phyloP scores from a whole-genome alignment of 1,140 invertebrate genomes.

The Galleria mellonella region DNA sequence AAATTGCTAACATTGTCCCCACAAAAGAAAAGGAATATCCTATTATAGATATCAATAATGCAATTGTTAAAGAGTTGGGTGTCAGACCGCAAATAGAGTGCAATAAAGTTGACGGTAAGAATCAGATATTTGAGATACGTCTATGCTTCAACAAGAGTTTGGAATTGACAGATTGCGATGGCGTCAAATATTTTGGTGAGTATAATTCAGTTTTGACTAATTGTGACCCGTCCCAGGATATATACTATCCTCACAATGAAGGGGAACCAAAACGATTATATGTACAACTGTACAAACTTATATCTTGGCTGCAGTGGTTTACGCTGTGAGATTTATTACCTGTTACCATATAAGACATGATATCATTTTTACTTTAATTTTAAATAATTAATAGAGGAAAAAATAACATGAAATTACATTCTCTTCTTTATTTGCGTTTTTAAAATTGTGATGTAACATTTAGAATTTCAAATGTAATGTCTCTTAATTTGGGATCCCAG shows the following conservation, averaged over 20 bases:
- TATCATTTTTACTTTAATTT: too few species aligned
- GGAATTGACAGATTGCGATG: constrained; percentile 76
- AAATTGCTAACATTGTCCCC: constrained; percentile 76
- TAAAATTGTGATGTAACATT: too few species aligned
- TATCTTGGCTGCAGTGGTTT: constrained; percentile 75
- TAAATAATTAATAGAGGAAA: too few species aligned
- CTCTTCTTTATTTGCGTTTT: too few species aligned
- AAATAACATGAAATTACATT: too few species aligned
- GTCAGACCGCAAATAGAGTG: constrained; percentile 80
- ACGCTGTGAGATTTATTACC: constrained; percentile 56
- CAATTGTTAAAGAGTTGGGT: constrained; percentile 73
- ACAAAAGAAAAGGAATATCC: constrained; percentile 73
- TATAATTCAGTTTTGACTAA: constrained; percentile 73
- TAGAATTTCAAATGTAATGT: too few species aligned
- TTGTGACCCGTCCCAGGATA: constrained; percentile 71
- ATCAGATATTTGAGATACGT: constrained; percentile 78
- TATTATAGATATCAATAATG: constrained; percentile 74
- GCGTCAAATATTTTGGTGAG: constrained; percentile 36
- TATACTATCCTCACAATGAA: constrained; percentile 75
- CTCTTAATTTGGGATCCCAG: too few species aligned
- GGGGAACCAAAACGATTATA: constrained; percentile 39
- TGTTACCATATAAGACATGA: too few species aligned
- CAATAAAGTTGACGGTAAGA: constrained; percentile 73
- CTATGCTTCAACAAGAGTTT: constrained; percentile 81
- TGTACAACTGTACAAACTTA: constrained; percentile 73